Evolutionary conservation across 1,140 invertebrate species (phyloP), one percentile per base, ranked within the genome.

Genomic region (Adoxophyes honmai): DNA sequence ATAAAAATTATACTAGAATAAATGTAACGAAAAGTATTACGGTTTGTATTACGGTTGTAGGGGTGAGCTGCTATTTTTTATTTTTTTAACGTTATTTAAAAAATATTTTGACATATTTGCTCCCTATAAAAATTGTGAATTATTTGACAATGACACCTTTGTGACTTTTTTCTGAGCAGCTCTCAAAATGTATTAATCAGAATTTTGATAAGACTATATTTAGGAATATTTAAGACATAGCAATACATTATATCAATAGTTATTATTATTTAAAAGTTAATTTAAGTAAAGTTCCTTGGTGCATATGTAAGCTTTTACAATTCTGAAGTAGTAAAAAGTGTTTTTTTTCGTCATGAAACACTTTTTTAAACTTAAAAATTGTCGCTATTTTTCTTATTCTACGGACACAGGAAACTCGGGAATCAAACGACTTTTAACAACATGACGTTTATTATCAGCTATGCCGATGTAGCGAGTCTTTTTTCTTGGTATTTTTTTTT

Each of bases 21-120:
- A 48, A 28, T 48, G 42, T 48, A 48, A 21, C 42, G 42, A 48
- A 48, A 48, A 48, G 42, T 48, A 48, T 48, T 48, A 48, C n/a
- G 11, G 11, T 28, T 48, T 28, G 11, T 13, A 48, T 21, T 48
- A 48, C 16, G 4, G 18, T 18, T 14, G 8, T 21, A 21, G 16
- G 5, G 18, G 11, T 11, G 42, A 48, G 42, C 42, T 48, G 42
- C n/a, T 48, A 21, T 18, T 16, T 10, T 8, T 10, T 18, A 4
- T 44, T 18, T 10, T 48, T 33, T 21, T 13, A 16, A 39, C 16
- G n/a, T n/a, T n/a, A n/a, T n/a, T n/a, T n/a, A n/a, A 34, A 34
- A 34, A 34, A 34, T 5, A 34, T 34, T 9, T 9, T 34, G 33
- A 5, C 33, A 34, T 34, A n/a, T n/a, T n/a, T 37, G 36, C 36